A percentile compares a stretch with the other conserved stretches of the same genome.
Conservation (phyloP, 2,113 vertebrate genomes). For the Tretioscincus oriximinensis region DNA sequence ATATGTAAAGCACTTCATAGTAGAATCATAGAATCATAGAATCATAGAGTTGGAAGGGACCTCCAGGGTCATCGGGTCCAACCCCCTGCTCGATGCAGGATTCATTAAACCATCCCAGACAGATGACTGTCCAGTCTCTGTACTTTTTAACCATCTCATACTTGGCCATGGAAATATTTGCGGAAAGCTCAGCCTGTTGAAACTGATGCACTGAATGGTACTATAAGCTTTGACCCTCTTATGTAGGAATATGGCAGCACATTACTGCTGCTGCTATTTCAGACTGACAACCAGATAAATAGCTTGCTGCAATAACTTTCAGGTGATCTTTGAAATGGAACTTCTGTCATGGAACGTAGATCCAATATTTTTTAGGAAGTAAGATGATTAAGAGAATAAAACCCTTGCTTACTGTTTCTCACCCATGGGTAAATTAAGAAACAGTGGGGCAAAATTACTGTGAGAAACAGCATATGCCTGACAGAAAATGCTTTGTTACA, state of each 20-base stretch:
- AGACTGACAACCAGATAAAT: slow-evolving; percentile 48
- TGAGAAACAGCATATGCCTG: not conserved
- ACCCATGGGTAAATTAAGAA: slow-evolving; percentile 54
- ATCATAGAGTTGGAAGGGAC: too few relatives aligned
- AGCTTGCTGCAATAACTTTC: slow-evolving; percentile 27
- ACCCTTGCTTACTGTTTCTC: slow-evolving; percentile 48
- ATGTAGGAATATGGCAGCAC: slow-evolving; percentile 37
- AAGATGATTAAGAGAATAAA: slow-evolving; percentile 45
- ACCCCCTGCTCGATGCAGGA: too few relatives aligned
- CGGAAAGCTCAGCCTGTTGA: not conserved
- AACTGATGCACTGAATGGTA: slow-evolving; percentile 32
- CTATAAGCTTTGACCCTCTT: slow-evolving; percentile 34
- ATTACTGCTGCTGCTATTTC: slow-evolving; percentile 57
- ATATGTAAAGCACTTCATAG: too few relatives aligned
- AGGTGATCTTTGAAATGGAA: slow-evolving; percentile 52
- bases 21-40: too few relatives aligned
- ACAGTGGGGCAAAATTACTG: slow-evolving; percentile 53
- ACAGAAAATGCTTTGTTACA: not conserved
- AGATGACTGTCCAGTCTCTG: too few relatives aligned
- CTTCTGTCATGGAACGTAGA: slow-evolving; percentile 48
- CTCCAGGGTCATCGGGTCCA: too few relatives aligned
- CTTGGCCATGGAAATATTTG: not conserved
- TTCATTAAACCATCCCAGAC: too few relatives aligned
- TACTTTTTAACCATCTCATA: too few relatives aligned
- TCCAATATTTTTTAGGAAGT: slow-evolving; percentile 52